Conservation (phyloP, 2,113 vertebrate genomes). For the Hydrolagus affinis region DNA sequence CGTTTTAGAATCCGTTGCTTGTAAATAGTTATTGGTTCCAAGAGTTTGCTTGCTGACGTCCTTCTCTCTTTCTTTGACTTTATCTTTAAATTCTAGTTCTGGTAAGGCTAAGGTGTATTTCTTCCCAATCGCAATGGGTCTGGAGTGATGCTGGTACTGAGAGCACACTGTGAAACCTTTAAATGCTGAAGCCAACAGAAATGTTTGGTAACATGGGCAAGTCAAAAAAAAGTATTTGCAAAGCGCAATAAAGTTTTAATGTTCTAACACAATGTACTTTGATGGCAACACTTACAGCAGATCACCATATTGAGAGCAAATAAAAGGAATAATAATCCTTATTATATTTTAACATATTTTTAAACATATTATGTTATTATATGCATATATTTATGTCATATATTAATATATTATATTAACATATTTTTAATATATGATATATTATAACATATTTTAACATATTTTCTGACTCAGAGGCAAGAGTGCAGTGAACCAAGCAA, state of each 20-base stretch:
- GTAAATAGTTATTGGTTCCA: slow-evolving; percentile 40
- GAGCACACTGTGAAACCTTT: slow-evolving; percentile 40
- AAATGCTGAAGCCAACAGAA: slow-evolving; percentile 9
- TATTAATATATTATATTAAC: too few relatives aligned
- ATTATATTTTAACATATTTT: too few relatives aligned
- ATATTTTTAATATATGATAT: too few relatives aligned
- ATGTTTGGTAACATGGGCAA: neutral
- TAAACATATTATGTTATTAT: too few relatives aligned
- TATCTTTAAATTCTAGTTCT: slow-evolving; percentile 51
- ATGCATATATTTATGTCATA: too few relatives aligned
- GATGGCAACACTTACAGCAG: too few relatives aligned
- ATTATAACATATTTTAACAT: too few relatives aligned
- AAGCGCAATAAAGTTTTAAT: too few relatives aligned
- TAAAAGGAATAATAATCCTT: neutral
- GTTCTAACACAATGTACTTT: too few relatives aligned
- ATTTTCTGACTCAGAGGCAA: too few relatives aligned
- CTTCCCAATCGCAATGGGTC: slow-evolving; percentile 45
- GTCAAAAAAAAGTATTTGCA: neutral
- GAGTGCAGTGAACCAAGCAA: too few relatives aligned
- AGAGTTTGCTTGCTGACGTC: slow-evolving; percentile 41
- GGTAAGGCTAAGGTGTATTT: slow-evolving; percentile 53
- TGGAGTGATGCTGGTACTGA: slow-evolving; percentile 59
- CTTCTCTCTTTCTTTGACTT: slow-evolving; percentile 43
- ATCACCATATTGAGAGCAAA: too few relatives aligned
- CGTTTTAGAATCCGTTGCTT: slow-evolving; percentile 41